These are phyloP conservation scores for Chymomyza costata DNA, from an alignment of 1,140 invertebrate species.

Conservation along the genomic window DNA sequence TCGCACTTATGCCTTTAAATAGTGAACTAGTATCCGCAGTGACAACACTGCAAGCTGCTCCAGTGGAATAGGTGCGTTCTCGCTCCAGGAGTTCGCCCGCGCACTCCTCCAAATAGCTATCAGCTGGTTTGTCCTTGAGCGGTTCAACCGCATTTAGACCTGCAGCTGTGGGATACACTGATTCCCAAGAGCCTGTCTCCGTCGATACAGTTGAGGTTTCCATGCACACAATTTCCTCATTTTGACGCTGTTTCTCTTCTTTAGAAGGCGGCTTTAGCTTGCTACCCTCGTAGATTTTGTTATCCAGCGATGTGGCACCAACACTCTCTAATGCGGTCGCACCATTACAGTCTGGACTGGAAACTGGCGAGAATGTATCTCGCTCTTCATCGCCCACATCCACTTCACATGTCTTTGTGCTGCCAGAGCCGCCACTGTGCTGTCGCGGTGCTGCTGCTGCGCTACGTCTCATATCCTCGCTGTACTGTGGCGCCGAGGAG, in stretches of 20 bases:
- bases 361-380: constrained; percentile 63
- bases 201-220: constrained; percentile 79
- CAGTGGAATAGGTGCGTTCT: constrained; percentile 21
- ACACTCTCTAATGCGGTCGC: constrained; percentile 35
- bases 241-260: constrained; percentile 83
- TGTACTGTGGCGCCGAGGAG: constrained; percentile 67
- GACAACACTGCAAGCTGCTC: not conserved
- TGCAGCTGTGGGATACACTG: constrained; percentile 75
- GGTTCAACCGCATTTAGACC: no score
- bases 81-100: not conserved
- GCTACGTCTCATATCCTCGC: constrained; percentile 61
- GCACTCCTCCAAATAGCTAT: no score
- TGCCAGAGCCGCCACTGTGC: constrained; percentile 37
- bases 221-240: constrained; percentile 81
- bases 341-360: constrained; percentile 51
- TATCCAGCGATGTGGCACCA: constrained; percentile 25
- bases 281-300: constrained; percentile 40
- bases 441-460: constrained; percentile 20
- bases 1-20: constrained; percentile 50
- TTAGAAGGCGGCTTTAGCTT: constrained; percentile 76
- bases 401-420: constrained; percentile 61
- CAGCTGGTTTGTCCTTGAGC: no score
- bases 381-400: constrained; percentile 66
- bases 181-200: constrained; percentile 80
- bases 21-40: not conserved